Evolutionary conservation across 2,113 vertebrate genomes (phyloP).

Genomic region (Notechis scutatus): DNA sequence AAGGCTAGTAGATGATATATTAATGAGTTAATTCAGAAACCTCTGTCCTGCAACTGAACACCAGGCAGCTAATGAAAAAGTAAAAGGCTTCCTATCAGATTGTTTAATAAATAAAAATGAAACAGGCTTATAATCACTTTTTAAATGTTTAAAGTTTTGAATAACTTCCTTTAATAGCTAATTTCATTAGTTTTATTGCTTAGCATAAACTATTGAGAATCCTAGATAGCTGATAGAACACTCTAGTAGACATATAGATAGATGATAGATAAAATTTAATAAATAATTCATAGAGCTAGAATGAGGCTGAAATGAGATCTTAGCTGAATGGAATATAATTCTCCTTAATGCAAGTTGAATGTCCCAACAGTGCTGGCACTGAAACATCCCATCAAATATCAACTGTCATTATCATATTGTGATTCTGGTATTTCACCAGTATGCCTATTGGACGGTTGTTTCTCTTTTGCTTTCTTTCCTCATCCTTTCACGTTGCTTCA

Average conservation of each 20-base stretch:
- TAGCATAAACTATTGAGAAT: not conserved
- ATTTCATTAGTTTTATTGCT: not conserved
- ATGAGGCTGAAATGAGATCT: not conserved
- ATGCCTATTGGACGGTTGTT: not conserved
- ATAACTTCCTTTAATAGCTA: not conserved
- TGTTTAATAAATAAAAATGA: not conserved
- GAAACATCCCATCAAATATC: not conserved
- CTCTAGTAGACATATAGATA: not conserved
- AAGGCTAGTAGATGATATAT: not conserved
- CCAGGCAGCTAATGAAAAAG: not conserved
- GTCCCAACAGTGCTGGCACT: not conserved
- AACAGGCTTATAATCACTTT: not conserved
- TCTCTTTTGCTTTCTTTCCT: not conserved
- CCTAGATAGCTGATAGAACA: not conserved
- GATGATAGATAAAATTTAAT: not conserved
- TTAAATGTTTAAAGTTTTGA: not conserved
- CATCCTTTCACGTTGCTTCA: not conserved
- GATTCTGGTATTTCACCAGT: not conserved
- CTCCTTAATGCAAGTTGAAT: not conserved
- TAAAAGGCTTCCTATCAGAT: not conserved
- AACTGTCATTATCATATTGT: not conserved
- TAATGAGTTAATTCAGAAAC: not conserved
- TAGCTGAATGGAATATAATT: not conserved
- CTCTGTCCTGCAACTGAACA: not conserved
- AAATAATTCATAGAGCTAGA: not conserved